These are phyloP conservation scores for Hestina assimilis DNA, from an alignment of 1,140 invertebrate genomes.

Conservation along the genomic window DNA sequence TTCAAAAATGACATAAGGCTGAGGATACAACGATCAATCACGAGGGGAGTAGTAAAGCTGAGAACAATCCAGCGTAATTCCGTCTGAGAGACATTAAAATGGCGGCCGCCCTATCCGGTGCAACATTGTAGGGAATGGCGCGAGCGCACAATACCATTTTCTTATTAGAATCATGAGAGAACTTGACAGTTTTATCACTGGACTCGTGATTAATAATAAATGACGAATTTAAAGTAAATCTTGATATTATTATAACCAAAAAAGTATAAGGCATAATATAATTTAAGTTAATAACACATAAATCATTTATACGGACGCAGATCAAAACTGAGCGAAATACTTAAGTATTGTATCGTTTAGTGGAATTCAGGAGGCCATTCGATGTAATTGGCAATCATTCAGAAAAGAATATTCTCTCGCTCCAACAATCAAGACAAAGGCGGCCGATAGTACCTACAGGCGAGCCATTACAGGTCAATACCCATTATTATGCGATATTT, in stretches of 20 bases:
- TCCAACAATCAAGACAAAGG: constrained; percentile 74
- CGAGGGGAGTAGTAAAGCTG: constrained; percentile 67
- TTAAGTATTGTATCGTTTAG: constrained; percentile 56
- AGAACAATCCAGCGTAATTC: constrained; percentile 78
- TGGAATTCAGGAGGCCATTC: constrained; percentile 70
- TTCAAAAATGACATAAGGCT: constrained; percentile 72
- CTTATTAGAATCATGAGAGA: constrained; percentile 54
- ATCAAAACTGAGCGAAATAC: constrained; percentile 53
- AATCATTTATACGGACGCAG: constrained; percentile 65
- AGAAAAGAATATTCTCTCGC: constrained; percentile 68
- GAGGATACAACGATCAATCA: constrained; percentile 76
- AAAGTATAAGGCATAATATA: too few species aligned
- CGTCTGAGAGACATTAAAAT: constrained; percentile 76
- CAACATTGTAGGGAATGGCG: constrained; percentile 62
- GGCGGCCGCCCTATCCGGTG: constrained; percentile 73
- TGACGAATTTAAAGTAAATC: constrained; percentile 17
- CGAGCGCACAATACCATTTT: constrained; percentile 52
- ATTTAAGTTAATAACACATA: constrained; percentile 58
- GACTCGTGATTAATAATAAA: constrained; percentile 33
- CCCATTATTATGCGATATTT: constrained; percentile 78
- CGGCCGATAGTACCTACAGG: constrained; percentile 71
- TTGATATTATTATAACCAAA: constrained; percentile 12
- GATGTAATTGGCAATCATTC: constrained; percentile 77
- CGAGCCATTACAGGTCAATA: constrained; percentile 75
- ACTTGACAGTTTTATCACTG: constrained; percentile 46